These are phyloP conservation scores for Lipotes vexillifer DNA, from an alignment of 2,113 vertebrate genomes.

Conservation along the genomic window DNA sequence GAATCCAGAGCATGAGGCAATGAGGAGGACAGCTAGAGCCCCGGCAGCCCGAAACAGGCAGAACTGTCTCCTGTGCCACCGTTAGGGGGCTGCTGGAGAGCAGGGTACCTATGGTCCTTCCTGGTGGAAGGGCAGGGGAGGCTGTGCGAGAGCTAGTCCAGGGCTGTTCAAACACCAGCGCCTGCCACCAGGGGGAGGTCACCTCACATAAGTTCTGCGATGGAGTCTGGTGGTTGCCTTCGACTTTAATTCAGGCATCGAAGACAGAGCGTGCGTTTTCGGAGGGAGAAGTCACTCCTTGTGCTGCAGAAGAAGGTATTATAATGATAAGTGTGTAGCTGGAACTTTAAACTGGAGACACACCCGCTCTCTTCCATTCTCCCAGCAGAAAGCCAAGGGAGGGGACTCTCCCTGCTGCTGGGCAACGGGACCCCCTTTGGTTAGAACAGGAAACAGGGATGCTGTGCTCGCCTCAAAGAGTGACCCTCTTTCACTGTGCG, in stretches of 20 bases:
- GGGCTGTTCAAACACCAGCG: background rate
- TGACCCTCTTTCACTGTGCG: background rate
- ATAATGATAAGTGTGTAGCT: background rate
- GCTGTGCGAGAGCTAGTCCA: background rate
- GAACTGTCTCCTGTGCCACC: rapidly evolving
- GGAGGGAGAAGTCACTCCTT: background rate
- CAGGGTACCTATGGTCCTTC: background rate
- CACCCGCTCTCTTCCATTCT: background rate
- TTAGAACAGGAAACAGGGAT: background rate
- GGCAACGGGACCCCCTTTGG: rapidly evolving
- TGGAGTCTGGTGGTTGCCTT: background rate
- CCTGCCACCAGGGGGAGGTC: constrained; percentile 60
- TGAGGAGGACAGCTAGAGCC: background rate
- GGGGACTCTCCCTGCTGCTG: background rate
- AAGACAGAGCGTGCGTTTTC: background rate
- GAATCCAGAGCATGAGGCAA: background rate
- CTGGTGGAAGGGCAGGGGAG: no score
- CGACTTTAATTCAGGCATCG: background rate
- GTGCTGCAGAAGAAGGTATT: background rate
- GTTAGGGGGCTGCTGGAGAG: background rate
- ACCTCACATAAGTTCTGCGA: background rate
- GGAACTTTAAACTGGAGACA: background rate
- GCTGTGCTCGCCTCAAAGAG: rapidly evolving
- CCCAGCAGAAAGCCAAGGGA: background rate
- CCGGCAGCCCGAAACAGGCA: no score